Evolutionary conservation across 2,888 invertebrate genomes (phyloP), one percentile per base, ranked within the genome.

Genomic region (Lithosia quadra): DNA sequence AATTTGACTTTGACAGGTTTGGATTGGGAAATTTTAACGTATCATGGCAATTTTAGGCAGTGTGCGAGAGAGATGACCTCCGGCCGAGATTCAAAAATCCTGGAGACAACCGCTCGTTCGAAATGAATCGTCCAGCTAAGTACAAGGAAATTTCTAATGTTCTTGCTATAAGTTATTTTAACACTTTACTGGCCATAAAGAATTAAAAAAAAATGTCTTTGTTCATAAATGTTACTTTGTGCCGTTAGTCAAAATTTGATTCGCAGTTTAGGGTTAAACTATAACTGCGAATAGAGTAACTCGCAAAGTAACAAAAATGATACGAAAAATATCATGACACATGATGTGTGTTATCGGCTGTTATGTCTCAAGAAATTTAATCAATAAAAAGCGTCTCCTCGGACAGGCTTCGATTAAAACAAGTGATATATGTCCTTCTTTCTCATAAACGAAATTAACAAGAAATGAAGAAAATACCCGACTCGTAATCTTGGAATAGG

Each of bases 401-500:
- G 15, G 64, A 57, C 24, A 39, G 34, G 13, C 53, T 55, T 60
- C 43, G 64, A 71, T 80, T 61, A 71, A 71, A 69, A 67, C 62
- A 22, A 39, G 59, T 70, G 72, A 69, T 67, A 77, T 79, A 79
- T 77, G 66, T 71, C 68, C 73, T 81, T 77, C 74, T 79, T 80
- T 78, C 82, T 81, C 68, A 80, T 75, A 82, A 81, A 82, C 77
- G 78, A 82, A 86, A 84, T 84, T 85, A 86, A 81, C 73, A 82
- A 81, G 82, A 78, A 80, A 87, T 85, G 85, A 84, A 87, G 84
- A 85, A 88, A 87, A 86, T 86, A 81, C 83, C 86, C 85, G 84
- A 88, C 61, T 87, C 91, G 88, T 94, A 93, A 93, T 94, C 92
- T 92, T 86, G 86, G 86, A 87, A 88, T 90, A 90, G 88, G 86